Percentiles rank a stretch among this genome's conserved stretches.
These are phyloP conservation scores for Alsophila aescularia DNA, from an alignment of 2,888 invertebrate species.

Conservation along the genomic window DNA sequence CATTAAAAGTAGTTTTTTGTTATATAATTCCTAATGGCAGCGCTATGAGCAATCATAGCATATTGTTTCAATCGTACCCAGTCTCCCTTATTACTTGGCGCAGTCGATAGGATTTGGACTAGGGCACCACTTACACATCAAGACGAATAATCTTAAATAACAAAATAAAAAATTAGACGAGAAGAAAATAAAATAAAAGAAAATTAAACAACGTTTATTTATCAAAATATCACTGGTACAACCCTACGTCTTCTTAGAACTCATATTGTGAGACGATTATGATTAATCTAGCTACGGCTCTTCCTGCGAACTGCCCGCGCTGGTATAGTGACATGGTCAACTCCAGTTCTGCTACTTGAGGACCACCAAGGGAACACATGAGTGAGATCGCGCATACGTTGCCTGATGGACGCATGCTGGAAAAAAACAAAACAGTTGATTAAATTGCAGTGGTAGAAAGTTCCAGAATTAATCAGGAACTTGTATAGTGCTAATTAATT, in stretches of 20 bases:
- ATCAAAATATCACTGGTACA: constrained; percentile 24
- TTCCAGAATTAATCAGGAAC: no score
- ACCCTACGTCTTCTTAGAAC: constrained; percentile 59
- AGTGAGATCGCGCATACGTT: constrained; percentile 91
- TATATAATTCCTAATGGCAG: no score
- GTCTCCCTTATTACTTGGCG: no score
- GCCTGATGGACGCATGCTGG: constrained; percentile 82
- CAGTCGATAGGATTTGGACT: constrained; percentile 2
- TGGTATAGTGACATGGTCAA: constrained; percentile 93
- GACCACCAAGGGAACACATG: constrained; percentile 90
- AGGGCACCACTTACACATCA: no score
- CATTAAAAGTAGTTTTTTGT: no score
- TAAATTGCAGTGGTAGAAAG: not conserved
- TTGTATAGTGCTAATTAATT: no score
- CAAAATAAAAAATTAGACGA: no score
- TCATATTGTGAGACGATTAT: constrained; percentile 93
- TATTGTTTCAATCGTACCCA: no score
- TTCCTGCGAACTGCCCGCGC: constrained; percentile 89
- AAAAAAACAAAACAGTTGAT: constrained; percentile 25
- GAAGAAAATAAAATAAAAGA: not conserved
- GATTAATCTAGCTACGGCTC: constrained; percentile 92
- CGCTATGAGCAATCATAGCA: no score
- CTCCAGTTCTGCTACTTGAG: constrained; percentile 95
- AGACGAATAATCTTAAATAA: no score
- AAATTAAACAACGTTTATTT: constrained; percentile 12